phyloP scores from a whole-genome alignment of 2,888 invertebrate genomes.

The Calameuta filiformis region DNA sequence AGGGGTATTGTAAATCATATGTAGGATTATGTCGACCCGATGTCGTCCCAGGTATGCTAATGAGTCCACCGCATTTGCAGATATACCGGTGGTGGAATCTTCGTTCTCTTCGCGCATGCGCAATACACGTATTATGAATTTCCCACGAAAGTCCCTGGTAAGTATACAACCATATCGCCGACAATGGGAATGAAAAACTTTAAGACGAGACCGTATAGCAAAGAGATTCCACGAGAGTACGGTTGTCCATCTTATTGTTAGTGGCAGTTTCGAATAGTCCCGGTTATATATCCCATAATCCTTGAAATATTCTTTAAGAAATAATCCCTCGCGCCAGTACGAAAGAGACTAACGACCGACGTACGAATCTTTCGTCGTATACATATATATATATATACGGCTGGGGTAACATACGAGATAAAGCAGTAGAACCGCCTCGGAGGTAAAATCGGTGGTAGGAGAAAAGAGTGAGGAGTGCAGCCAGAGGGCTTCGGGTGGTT shows the following conservation, averaged over 20 bases:
- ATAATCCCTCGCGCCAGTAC: background rate
- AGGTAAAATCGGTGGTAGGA: conserved; percentile 15
- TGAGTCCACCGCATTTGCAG: conserved; percentile 26
- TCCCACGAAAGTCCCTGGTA: background rate
- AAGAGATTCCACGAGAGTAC: background rate
- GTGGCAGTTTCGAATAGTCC: background rate
- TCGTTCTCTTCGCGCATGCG: background rate
- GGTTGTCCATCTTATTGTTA: background rate
- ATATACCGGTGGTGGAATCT: conserved; percentile 9
- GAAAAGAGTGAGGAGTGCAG: conserved; percentile 6
- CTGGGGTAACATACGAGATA: conserved; percentile 28
- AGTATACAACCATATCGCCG: background rate
- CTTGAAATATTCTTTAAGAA: conserved; percentile 41
- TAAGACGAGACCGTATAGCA: background rate
- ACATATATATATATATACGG: background rate
- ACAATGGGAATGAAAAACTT: background rate
- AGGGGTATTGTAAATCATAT: conserved; percentile 50
- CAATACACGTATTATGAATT: background rate
- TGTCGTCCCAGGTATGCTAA: conserved; percentile 46
- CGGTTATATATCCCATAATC: conserved; percentile 29
- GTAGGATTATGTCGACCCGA: conserved; percentile 41
- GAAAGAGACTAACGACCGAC: conserved; percentile 24
- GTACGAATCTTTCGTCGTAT: conserved; percentile 14
- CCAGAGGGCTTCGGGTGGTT: background rate
- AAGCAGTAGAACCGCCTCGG: conserved; percentile 35